These are phyloP conservation scores for Syrphus vitripennis DNA, from an alignment of 2,888 invertebrate species.

Conservation along the genomic window DNA sequence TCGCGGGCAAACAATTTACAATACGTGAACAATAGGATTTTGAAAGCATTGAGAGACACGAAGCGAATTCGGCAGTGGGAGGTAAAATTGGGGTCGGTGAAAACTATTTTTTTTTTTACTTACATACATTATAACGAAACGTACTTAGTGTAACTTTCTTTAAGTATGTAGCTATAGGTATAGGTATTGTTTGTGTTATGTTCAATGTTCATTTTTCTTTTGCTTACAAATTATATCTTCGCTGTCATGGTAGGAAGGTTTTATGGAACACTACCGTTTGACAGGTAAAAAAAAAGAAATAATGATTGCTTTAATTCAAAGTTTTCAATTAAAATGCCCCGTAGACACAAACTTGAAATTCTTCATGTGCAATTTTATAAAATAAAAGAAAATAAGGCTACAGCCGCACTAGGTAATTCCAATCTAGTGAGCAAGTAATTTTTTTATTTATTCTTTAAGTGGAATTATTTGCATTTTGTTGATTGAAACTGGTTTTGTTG, in stretches of 20 bases:
- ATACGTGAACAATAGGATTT: conserved; percentile 56
- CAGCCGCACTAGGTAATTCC: background rate
- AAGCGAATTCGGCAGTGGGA: background rate
- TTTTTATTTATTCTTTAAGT: background rate
- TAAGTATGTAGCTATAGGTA: background rate
- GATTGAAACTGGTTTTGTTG: background rate
- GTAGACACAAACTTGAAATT: background rate
- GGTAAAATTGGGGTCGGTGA: conserved; percentile 67
- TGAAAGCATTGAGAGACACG: background rate
- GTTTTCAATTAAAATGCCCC: background rate
- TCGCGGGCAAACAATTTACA: conserved; percentile 8
- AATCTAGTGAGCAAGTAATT: background rate
- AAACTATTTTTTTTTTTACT: conserved; percentile 51
- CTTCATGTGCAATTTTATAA: background rate
- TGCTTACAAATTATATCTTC: conserved; percentile 5
- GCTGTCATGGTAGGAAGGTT: conserved; percentile 65
- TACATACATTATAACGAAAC: too few relatives aligned
- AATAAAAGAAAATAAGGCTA: background rate
- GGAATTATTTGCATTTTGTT: background rate
- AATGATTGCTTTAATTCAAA: background rate
- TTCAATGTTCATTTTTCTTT: conserved; percentile 38
- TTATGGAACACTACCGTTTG: conserved; percentile 41
- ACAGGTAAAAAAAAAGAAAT: conserved; percentile 27
- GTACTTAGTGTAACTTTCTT: conserved; percentile 68
- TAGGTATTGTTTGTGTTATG: conserved; percentile 7